A percentile compares a stretch with the other conserved stretches of the same genome.
Conservation (phyloP, 2,113 vertebrate genomes). For the Phodopus roborovskii region DNA sequence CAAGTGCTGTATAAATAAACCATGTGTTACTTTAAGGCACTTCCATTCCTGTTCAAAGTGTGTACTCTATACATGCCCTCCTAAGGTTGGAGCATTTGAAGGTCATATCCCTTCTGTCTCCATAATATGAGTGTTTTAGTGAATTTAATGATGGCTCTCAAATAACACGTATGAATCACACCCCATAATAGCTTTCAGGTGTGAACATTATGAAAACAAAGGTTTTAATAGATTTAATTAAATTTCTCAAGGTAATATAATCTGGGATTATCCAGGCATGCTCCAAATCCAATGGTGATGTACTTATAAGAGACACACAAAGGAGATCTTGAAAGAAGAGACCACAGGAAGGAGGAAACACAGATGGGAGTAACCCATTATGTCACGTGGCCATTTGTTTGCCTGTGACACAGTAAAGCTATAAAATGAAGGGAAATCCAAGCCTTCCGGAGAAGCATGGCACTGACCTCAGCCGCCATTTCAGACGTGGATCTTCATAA, state of each 20-base stretch:
- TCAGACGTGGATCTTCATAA: not conserved
- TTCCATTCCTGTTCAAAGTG: not conserved
- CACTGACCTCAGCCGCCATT: not conserved
- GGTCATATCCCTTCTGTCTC: not conserved
- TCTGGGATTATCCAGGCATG: not conserved
- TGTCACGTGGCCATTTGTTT: not conserved
- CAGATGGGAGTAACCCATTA: not conserved
- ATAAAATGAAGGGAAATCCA: not conserved
- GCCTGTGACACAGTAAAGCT: not conserved
- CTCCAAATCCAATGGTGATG: not conserved
- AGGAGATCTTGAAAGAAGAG: not conserved
- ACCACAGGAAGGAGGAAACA: not conserved
- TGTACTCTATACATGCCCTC: not conserved
- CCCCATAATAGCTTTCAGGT: not conserved
- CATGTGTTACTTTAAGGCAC: not conserved
- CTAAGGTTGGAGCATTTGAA: conserved; percentile 4
- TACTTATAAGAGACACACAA: not conserved
- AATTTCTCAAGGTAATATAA: not conserved
- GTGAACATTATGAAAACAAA: not conserved
- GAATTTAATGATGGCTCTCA: not conserved
- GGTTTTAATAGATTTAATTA: not conserved
- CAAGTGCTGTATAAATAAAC: not conserved
- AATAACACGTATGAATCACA: not conserved
- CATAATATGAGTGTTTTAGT: not conserved
- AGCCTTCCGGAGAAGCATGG: too few relatives aligned